Conservation (phyloP, 2,113 vertebrate genomes). For the Chiloscyllium plagiosum region DNA sequence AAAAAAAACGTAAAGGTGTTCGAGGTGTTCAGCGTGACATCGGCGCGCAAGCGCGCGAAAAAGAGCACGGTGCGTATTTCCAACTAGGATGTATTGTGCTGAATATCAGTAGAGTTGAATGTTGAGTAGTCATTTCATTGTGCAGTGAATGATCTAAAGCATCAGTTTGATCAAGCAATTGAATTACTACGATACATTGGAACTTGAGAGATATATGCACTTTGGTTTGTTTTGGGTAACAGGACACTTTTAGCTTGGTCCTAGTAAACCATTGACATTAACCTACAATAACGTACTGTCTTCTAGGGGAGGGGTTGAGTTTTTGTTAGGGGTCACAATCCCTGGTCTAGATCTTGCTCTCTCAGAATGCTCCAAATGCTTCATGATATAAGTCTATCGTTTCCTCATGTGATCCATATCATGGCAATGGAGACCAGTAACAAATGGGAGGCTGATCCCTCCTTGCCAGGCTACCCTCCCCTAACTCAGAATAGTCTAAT, state of each 20-base stretch:
- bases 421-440: not conserved
- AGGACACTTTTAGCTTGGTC: not conserved
- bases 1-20: slow-evolving; percentile 32
- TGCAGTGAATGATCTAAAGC: not conserved
- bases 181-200: not conserved
- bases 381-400: not conserved
- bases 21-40: slow-evolving; percentile 32
- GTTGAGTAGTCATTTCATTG: not conserved
- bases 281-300: not conserved
- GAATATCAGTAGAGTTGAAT: not conserved
- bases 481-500: not conserved
- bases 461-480: not conserved
- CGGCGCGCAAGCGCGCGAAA: slow-evolving; percentile 15
- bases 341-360: not conserved
- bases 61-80: slow-evolving; percentile 36
- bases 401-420: not conserved
- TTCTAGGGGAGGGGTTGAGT: not conserved
- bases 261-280: not conserved
- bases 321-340: not conserved
- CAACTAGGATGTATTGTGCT: not conserved
- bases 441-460: not conserved
- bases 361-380: not conserved
- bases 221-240: not conserved
- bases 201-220: not conserved
- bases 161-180: not conserved